A percentile compares a stretch with the other conserved stretches of the same genome.
Evolutionary conservation across 2,797 vertebrate genomes (phyloP).

Genomic region (Chromobotia macracanthus): DNA sequence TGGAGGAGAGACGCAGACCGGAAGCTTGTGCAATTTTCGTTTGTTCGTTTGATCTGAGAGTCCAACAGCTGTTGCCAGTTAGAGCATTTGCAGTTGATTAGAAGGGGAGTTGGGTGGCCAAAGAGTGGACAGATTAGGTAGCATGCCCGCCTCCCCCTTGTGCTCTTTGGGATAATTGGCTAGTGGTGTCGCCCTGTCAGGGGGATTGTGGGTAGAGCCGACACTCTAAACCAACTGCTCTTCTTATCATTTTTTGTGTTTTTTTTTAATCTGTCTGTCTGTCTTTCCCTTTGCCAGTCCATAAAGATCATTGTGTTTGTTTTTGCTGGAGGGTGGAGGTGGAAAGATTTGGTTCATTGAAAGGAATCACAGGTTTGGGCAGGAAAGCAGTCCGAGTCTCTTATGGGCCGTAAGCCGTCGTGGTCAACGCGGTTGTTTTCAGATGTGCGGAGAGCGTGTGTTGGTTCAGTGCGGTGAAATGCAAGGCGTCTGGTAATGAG

Average conservation of each 20-base stretch:
- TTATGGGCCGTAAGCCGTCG: slow-evolving; percentile 6
- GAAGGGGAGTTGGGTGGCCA: slow-evolving; percentile 67
- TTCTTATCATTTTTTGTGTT: slow-evolving; percentile 31
- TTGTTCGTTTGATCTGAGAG: slow-evolving; percentile 77
- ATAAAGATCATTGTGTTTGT: neutral
- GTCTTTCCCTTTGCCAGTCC: slow-evolving; percentile 13
- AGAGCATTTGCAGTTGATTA: slow-evolving; percentile 84
- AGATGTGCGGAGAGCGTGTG: neutral
- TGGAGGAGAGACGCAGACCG: slow-evolving; percentile 67
- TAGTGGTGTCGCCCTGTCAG: slow-evolving; percentile 40
- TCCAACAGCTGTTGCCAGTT: slow-evolving; percentile 82
- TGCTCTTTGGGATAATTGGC: slow-evolving; percentile 48
- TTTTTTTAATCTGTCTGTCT: slow-evolving; percentile 27
- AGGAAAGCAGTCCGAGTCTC: slow-evolving; percentile 12
- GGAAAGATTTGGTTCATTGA: slow-evolving; percentile 31
- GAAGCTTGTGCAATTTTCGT: slow-evolving; percentile 78
- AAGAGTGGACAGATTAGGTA: slow-evolving; percentile 66
- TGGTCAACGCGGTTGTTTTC: slow-evolving; percentile 2
- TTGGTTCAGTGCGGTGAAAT: slow-evolving; percentile 10
- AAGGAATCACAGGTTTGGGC: slow-evolving; percentile 10
- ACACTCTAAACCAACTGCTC: neutral
- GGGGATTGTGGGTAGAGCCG: slow-evolving; percentile 24
- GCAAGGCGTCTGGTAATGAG: slow-evolving; percentile 15
- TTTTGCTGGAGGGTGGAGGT: slow-evolving; percentile 10
- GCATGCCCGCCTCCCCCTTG: slow-evolving; percentile 48